Conservation (phyloP, 2,888 invertebrate species). For the Orchesellides sinensis region DNA sequence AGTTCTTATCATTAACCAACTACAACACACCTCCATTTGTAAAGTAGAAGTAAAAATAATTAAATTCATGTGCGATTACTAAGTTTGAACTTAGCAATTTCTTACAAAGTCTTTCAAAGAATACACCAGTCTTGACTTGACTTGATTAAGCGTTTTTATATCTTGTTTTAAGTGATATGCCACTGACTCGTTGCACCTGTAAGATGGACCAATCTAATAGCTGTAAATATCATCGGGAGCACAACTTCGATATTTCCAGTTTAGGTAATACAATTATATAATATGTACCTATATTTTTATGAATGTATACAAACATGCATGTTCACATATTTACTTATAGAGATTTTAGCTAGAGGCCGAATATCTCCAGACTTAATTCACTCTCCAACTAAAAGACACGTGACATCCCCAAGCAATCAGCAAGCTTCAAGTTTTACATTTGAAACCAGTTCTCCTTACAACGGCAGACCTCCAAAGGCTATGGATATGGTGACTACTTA, state of each 20-base stretch:
- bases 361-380: slow-evolving; percentile 58
- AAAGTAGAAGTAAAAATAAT: too few relatives aligned
- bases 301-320: neutral
- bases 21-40: too few relatives aligned
- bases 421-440: slow-evolving; percentile 50
- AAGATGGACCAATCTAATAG: slow-evolving; percentile 51
- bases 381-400: slow-evolving; percentile 61
- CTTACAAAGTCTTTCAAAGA: too few relatives aligned
- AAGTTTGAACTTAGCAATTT: too few relatives aligned
- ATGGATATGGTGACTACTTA: slow-evolving; percentile 64
- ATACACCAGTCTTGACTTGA: too few relatives aligned
- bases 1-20: too few relatives aligned
- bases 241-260: slow-evolving; percentile 51
- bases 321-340: slow-evolving; percentile 12
- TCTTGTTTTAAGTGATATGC: too few relatives aligned
- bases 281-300: neutral
- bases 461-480: slow-evolving; percentile 39
- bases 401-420: slow-evolving; percentile 62
- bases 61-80: too few relatives aligned
- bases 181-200: slow-evolving; percentile 53
- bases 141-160: too few relatives aligned
- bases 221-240: slow-evolving; percentile 49
- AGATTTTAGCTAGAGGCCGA: slow-evolving; percentile 57
- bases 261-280: slow-evolving; percentile 47
- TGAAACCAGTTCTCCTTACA: slow-evolving; percentile 17